Percentiles rank a stretch among this genome's conserved stretches.
phyloP scores from a whole-genome alignment of 2,113 vertebrate genomes.

The Phycodurus eques region DNA sequence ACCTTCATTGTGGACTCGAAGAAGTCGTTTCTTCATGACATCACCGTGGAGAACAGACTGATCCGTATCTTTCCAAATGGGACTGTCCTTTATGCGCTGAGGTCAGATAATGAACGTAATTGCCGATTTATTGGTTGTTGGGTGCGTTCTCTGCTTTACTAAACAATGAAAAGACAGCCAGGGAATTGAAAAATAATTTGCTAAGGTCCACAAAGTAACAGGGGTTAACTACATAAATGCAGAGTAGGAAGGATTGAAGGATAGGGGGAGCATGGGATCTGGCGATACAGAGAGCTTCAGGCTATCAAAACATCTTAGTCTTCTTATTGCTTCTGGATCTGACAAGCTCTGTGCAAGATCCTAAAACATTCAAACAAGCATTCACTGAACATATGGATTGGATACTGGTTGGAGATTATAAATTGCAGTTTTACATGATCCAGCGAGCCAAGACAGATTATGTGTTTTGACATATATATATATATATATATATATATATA shows the following conservation, averaged over 20 bases:
- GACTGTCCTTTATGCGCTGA: slow-evolving; percentile 85
- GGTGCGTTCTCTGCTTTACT: slow-evolving; percentile 13
- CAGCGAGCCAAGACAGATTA: slow-evolving; percentile 14
- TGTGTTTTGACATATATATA: too few species aligned
- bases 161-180: slow-evolving; percentile 31
- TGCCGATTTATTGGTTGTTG: slow-evolving; percentile 2
- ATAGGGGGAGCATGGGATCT: slow-evolving; percentile 14
- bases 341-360: background rate
- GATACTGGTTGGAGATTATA: slow-evolving; percentile 10
- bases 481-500: too few species aligned
- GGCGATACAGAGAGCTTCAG: slow-evolving; percentile 24
- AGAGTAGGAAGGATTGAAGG: slow-evolving; percentile 15
- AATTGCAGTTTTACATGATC: slow-evolving; percentile 16
- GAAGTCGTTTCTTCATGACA: slow-evolving; percentile 88
- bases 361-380: background rate
- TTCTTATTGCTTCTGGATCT: background rate
- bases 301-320: too few species aligned
- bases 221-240: slow-evolving; percentile 35
- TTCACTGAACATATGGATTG: slow-evolving; percentile 11
- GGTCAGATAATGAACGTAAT: slow-evolving; percentile 58
- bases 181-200: slow-evolving; percentile 24
- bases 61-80: slow-evolving; percentile 91
- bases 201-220: slow-evolving; percentile 10
- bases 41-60: slow-evolving; percentile 88
- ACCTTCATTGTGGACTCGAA: slow-evolving; percentile 92